Conservation (phyloP, 2,797 vertebrate genomes). For the Ctenopoma kingsleyae region DNA sequence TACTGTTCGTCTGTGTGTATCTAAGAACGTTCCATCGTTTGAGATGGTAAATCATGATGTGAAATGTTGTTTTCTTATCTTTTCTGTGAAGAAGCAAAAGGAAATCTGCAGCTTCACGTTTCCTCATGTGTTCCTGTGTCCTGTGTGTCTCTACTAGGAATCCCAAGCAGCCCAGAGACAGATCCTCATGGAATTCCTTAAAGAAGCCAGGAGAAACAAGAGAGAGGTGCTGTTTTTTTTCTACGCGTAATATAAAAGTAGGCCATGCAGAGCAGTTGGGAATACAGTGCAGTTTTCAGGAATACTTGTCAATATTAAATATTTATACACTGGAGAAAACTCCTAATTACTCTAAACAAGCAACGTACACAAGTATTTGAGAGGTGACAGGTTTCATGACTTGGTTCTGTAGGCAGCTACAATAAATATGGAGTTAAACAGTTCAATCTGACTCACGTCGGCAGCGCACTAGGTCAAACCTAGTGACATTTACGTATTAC, state of each 20-base stretch:
- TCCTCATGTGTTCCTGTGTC: constrained; percentile 20
- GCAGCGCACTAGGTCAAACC: too few relatives aligned
- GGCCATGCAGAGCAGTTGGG: background rate
- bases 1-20: background rate
- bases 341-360: background rate
- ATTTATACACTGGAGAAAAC: background rate
- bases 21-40: background rate
- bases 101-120: constrained; percentile 5
- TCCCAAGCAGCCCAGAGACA: constrained; percentile 97
- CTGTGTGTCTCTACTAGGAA: constrained; percentile 83
- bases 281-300: background rate
- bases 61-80: background rate
- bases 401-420: too few relatives aligned
- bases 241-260: background rate
- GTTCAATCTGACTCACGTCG: too few relatives aligned
- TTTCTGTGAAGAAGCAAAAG: background rate
- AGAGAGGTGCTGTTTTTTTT: constrained; percentile 88
- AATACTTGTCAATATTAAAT: background rate
- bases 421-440: too few relatives aligned
- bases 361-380: too few relatives aligned
- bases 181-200: constrained; percentile 98
- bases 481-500: too few relatives aligned
- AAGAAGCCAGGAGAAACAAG: constrained; percentile 98
- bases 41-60: background rate
- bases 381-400: too few relatives aligned